These are phyloP conservation scores for Cinclus cinclus DNA, from an alignment of 2,113 vertebrate species.

Conservation along the genomic window DNA sequence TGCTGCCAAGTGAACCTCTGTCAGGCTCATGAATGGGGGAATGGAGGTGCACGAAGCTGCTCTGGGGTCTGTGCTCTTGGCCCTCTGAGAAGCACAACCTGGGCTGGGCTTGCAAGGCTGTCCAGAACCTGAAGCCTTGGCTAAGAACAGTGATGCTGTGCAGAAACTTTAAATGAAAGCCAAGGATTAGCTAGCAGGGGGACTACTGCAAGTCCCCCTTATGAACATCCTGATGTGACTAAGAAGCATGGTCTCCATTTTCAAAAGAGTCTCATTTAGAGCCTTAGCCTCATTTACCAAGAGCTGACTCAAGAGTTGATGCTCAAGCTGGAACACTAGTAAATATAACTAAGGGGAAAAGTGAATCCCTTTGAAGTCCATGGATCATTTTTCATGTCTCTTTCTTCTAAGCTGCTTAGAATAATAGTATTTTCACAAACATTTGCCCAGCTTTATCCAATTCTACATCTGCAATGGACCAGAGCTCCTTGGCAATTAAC, in stretches of 20 bases:
- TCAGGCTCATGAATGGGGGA: background rate
- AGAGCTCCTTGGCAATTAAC: background rate
- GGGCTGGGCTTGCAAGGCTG: background rate
- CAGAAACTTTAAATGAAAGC: background rate
- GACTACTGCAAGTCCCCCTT: background rate
- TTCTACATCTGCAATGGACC: background rate
- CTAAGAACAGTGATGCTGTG: background rate
- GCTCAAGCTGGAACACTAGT: background rate
- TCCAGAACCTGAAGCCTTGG: background rate
- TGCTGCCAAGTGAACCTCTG: background rate
- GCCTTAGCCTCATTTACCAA: background rate
- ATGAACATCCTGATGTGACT: background rate
- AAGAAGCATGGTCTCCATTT: background rate
- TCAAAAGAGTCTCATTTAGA: background rate
- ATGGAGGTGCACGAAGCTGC: background rate
- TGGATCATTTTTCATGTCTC: background rate
- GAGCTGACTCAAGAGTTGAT: background rate
- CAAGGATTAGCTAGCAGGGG: slow-evolving; percentile 4
- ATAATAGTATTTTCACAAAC: background rate
- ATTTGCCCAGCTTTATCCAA: slow-evolving; percentile 7
- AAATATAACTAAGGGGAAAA: background rate
- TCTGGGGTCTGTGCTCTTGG: background rate
- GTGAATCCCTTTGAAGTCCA: background rate
- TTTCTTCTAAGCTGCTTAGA: background rate
- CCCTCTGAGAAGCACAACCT: background rate